phyloP scores from a whole-genome alignment of 1,140 invertebrate genomes.

The Apis mellifera region DNA sequence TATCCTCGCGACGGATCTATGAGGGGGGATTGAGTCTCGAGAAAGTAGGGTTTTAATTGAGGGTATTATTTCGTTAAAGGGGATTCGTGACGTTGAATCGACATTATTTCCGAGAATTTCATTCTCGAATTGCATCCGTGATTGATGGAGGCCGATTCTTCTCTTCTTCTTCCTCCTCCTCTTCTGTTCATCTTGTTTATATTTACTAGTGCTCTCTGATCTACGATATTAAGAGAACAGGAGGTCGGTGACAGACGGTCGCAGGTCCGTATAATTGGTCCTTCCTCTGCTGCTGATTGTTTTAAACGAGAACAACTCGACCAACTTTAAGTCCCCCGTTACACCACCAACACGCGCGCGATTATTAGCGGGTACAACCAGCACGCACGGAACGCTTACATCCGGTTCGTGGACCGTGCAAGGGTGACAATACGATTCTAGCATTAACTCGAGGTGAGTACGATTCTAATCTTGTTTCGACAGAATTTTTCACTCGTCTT shows the following conservation, averaged over 20 bases:
- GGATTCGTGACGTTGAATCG: neutral
- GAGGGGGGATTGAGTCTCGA: neutral
- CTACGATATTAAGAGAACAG: constrained; percentile 50
- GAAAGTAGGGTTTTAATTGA: neutral
- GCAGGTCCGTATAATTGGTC: constrained; percentile 74
- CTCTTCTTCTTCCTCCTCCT: neutral
- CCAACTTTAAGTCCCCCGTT: constrained; percentile 70
- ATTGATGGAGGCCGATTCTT: neutral
- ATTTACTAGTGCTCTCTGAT: constrained; percentile 42
- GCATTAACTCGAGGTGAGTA: constrained; percentile 47
- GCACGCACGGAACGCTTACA: constrained; percentile 73
- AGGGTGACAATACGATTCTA: constrained; percentile 61
- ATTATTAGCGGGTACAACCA: constrained; percentile 72
- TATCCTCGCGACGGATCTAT: neutral
- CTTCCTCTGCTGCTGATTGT: constrained; percentile 80
- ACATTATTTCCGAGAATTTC: neutral
- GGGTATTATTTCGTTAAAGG: neutral
- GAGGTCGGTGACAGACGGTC: constrained; percentile 67
- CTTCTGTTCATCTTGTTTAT: constrained; percentile 34
- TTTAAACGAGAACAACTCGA: constrained; percentile 79
- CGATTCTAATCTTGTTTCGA: constrained; percentile 55
- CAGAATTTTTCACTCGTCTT: constrained; percentile 33
- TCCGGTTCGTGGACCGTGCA: constrained; percentile 66
- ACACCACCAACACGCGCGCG: constrained; percentile 72
- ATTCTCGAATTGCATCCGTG: neutral